Conservation (phyloP, 1,140 invertebrate genomes). For the Bicyclus anynana region DNA sequence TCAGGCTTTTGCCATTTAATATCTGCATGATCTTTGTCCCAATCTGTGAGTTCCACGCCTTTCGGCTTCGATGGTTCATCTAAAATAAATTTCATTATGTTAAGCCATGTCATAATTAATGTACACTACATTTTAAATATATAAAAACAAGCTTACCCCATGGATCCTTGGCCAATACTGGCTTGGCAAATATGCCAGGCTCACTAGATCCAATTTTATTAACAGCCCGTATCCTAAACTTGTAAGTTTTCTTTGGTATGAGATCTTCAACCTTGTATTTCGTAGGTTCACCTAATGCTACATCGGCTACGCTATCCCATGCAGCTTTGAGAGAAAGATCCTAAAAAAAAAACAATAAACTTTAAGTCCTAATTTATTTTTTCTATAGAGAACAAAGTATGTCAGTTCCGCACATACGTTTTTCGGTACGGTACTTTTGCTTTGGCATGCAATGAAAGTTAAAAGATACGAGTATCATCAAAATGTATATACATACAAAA, state of each 20-base stretch:
- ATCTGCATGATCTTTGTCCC: conserved; percentile 97
- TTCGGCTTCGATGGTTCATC: conserved; percentile 96
- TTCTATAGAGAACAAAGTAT: too few species aligned
- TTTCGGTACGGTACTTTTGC: too few species aligned
- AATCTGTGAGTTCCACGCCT: conserved; percentile 93
- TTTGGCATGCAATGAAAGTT: too few species aligned
- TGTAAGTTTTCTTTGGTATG: conserved; percentile 91
- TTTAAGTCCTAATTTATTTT: not conserved
- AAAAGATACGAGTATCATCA: too few species aligned
- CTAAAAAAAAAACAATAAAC: conserved; percentile 26
- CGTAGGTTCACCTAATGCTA: conserved; percentile 81
- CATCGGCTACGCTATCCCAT: conserved; percentile 91
- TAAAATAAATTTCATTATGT: conserved; percentile 53
- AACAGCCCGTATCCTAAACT: conserved; percentile 96
- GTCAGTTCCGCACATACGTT: too few species aligned
- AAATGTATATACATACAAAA: too few species aligned
- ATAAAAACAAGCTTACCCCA: conserved; percentile 84
- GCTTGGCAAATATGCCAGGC: conserved; percentile 90
- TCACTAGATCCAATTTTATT: conserved; percentile 95
- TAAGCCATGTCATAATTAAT: not conserved
- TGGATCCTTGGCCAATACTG: conserved; percentile 96
- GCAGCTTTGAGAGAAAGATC: conserved; percentile 80
- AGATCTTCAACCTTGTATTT: conserved; percentile 93
- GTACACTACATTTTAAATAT: not conserved
- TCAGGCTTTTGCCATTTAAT: conserved; percentile 94